phyloP scores from a whole-genome alignment of 2,113 vertebrate genomes.

The Amazona guildingii region DNA sequence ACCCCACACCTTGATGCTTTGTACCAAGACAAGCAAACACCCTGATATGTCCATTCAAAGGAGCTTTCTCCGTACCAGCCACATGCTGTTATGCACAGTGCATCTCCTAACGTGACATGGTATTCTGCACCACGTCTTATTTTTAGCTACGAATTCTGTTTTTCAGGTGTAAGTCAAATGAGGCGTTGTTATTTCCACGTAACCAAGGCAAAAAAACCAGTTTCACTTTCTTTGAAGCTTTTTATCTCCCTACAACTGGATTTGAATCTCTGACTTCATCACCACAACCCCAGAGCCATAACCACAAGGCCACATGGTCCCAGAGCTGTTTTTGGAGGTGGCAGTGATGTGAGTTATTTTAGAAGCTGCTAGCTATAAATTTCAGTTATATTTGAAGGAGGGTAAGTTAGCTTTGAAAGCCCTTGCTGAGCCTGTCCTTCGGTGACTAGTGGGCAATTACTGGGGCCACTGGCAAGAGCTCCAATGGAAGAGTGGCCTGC shows the following conservation, averaged over 20 bases:
- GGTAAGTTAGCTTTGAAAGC: not conserved
- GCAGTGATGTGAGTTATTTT: conserved; percentile 60
- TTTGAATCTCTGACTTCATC: conserved; percentile 68
- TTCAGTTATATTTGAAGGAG: conserved; percentile 52
- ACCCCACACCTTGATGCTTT: rapidly evolving
- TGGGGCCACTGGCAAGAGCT: not conserved
- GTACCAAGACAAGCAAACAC: not conserved
- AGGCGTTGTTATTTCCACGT: conserved; percentile 28
- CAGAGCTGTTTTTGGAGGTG: conserved; percentile 48
- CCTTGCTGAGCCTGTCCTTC: not conserved
- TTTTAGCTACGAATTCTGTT: not conserved
- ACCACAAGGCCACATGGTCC: conserved; percentile 64
- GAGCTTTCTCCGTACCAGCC: not conserved
- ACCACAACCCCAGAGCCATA: conserved; percentile 66
- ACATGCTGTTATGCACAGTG: rapidly evolving
- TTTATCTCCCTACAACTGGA: conserved; percentile 51
- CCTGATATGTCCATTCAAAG: rapidly evolving
- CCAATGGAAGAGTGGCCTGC: not conserved
- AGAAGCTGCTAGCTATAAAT: conserved; percentile 62
- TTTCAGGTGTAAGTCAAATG: not conserved
- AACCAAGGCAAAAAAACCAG: conserved; percentile 16
- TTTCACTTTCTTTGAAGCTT: conserved; percentile 68
- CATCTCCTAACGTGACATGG: not conserved
- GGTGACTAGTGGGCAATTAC: not conserved
- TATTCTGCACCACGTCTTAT: not conserved